Conservation (phyloP, 2,888 invertebrate species). For the Crematogaster levior region DNA sequence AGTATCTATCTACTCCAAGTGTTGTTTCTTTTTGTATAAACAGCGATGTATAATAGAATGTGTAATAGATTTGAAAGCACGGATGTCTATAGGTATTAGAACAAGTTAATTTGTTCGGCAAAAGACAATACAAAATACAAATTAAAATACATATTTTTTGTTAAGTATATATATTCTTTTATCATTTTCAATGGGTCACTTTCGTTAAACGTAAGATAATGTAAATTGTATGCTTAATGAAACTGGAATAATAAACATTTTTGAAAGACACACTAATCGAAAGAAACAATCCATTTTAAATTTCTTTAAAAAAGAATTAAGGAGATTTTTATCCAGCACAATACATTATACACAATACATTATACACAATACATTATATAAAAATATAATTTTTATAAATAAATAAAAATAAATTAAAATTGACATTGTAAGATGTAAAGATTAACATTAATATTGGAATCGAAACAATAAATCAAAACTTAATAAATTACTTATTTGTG, state of each 20-base stretch:
- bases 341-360: too few species aligned
- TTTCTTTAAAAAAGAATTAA: not conserved
- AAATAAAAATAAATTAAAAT: constrained; percentile 1
- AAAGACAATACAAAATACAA: not conserved
- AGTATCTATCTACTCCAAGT: too few species aligned
- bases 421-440: not conserved
- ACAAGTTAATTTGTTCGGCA: not conserved
- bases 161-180: too few species aligned
- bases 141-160: not conserved
- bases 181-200: not conserved
- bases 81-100: not conserved
- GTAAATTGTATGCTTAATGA: not conserved
- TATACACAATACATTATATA: too few species aligned
- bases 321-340: not conserved
- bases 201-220: not conserved
- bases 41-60: not conserved
- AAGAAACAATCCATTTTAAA: not conserved
- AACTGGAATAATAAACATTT: not conserved
- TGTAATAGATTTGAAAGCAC: not conserved
- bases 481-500: not conserved
- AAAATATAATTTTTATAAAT: not conserved
- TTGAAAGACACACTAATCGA: not conserved
- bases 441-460: not conserved
- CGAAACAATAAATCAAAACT: not conserved
- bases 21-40: not conserved